Percentiles rank a stretch among this genome's conserved stretches.
phyloP scores from a whole-genome alignment of 1,140 invertebrate species.

The Tetraneura akinire region DNA sequence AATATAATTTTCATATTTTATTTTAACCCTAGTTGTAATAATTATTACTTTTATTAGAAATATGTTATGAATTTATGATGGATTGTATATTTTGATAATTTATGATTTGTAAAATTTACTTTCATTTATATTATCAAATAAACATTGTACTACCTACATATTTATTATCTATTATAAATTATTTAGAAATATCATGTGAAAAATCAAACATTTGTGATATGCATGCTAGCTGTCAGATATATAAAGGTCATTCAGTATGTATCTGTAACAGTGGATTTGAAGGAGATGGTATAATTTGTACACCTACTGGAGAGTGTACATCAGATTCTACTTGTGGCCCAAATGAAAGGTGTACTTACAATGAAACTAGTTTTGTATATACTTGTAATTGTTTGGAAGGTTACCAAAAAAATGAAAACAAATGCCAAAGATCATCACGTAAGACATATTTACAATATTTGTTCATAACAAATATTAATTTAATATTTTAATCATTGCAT shows the following conservation, averaged over 20 bases:
- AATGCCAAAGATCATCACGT: conserved; percentile 41
- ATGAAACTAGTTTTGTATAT: conserved; percentile 63
- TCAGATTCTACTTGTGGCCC: conserved; percentile 71
- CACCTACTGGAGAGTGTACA: conserved; percentile 65
- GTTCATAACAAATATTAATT: not conserved
- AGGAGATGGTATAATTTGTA: conserved; percentile 61
- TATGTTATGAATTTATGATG: too few species aligned
- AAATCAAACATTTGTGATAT: conserved; percentile 72
- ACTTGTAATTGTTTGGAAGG: conserved; percentile 72
- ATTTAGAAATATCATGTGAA: conserved; percentile 67
- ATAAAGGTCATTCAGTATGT: conserved; percentile 63
- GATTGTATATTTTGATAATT: too few species aligned
- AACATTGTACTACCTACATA: too few species aligned
- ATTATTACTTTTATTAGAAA: too few species aligned
- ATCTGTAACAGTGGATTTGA: conserved; percentile 68
- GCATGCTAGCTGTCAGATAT: conserved; percentile 68
- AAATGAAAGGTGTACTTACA: conserved; percentile 75
- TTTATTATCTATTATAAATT: not conserved
- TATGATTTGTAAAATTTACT: too few species aligned
- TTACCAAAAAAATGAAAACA: conserved; percentile 47
- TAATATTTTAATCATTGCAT: not conserved
- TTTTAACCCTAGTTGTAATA: too few species aligned
- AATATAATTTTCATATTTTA: too few species aligned
- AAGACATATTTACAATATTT: conserved; percentile 43
- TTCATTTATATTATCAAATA: too few species aligned